Conservation (phyloP, 2,888 invertebrate species). For the Autographa gamma region DNA sequence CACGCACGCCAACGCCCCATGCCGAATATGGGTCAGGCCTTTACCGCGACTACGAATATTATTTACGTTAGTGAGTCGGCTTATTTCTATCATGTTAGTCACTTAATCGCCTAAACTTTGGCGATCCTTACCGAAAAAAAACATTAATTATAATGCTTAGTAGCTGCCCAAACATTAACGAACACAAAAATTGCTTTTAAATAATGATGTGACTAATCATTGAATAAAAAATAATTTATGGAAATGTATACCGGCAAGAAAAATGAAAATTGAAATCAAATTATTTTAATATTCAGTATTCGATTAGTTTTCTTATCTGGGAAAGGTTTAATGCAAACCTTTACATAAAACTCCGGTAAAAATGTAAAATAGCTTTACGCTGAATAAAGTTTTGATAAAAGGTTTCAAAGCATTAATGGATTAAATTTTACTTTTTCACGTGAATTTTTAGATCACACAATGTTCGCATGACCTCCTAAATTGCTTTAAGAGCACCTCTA, state of each 20-base stretch:
- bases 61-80: slow-evolving; percentile 72
- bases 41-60: slow-evolving; percentile 69
- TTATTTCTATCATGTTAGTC: slow-evolving; percentile 67
- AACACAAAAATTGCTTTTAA: slow-evolving; percentile 47
- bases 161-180: slow-evolving; percentile 46
- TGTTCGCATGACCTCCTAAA: slow-evolving; percentile 32
- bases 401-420: slow-evolving; percentile 48
- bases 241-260: slow-evolving; percentile 2
- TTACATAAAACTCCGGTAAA: slow-evolving; percentile 9
- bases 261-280: slow-evolving; percentile 14
- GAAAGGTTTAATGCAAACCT: slow-evolving; percentile 9
- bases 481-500: slow-evolving; percentile 15
- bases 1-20: slow-evolving; percentile 74
- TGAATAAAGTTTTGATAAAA: slow-evolving; percentile 49
- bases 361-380: slow-evolving; percentile 26
- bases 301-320: slow-evolving; percentile 6
- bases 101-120: slow-evolving; percentile 63
- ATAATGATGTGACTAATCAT: slow-evolving; percentile 45
- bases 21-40: slow-evolving; percentile 70
- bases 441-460: slow-evolving; percentile 36
- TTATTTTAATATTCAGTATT: slow-evolving; percentile 14
- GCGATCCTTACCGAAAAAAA: slow-evolving; percentile 55
- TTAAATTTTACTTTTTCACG: slow-evolving; percentile 46
- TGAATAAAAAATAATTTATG: slow-evolving; percentile 34
- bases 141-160: slow-evolving; percentile 57